Evolutionary conservation across 37 sponge, comb jelly and placozoan genomes (phyloP).

Genomic region (Bolinopsis microptera): DNA sequence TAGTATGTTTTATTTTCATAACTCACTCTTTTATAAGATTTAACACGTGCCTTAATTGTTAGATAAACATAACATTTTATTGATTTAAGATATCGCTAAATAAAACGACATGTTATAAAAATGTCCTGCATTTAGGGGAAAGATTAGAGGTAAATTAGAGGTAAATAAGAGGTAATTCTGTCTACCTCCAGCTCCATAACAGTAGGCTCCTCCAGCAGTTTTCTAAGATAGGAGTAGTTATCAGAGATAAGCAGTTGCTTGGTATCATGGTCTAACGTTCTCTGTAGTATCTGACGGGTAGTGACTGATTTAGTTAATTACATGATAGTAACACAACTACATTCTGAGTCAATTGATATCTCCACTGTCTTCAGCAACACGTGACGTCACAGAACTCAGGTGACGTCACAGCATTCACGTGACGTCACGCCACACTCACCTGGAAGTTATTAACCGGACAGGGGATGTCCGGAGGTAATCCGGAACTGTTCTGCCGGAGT

Average conservation of each 20-base stretch:
- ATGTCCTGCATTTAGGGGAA: too few relatives aligned
- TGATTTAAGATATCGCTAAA: not conserved
- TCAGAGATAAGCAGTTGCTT: slow-evolving; percentile 2
- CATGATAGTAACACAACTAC: too few relatives aligned
- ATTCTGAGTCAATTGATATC: too few relatives aligned
- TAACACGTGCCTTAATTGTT: not conserved
- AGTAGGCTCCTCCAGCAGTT: slow-evolving; percentile 44
- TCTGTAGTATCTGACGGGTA: slow-evolving; percentile 34
- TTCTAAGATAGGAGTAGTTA: slow-evolving; percentile 47
- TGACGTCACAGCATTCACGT: too few relatives aligned
- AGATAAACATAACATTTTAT: not conserved
- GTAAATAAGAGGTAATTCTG: too few relatives aligned
- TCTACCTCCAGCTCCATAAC: slow-evolving; percentile 22
- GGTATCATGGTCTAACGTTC: not conserved
- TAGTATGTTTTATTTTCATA: not conserved
- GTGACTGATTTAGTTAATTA: too few relatives aligned
- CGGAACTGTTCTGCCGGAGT: not conserved
- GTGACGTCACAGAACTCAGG: too few relatives aligned
- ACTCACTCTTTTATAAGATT: not conserved
- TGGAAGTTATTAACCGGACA: slow-evolving; percentile 25
- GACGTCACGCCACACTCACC: too few relatives aligned
- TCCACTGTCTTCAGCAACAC: too few relatives aligned
- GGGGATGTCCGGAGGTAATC: not conserved
- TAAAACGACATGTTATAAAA: too few relatives aligned
- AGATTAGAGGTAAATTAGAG: not conserved